Conservation (phyloP, 2,113 vertebrate genomes). For the Hydropotes inermis region DNA sequence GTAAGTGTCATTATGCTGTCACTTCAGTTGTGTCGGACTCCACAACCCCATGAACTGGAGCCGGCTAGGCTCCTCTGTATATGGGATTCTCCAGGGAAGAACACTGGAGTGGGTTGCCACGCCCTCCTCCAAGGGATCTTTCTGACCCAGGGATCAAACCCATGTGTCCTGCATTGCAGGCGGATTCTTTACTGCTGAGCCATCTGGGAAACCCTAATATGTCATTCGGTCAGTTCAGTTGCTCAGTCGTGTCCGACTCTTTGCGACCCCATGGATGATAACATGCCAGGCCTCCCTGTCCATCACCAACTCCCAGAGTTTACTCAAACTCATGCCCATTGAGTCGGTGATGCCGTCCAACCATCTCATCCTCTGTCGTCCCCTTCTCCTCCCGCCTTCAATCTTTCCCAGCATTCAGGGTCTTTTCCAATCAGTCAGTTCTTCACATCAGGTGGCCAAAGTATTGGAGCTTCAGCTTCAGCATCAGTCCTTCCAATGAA, state of each 20-base stretch:
- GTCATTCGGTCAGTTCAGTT: not conserved
- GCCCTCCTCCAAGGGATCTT: not conserved
- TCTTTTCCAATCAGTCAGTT: not conserved
- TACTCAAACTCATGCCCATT: not conserved
- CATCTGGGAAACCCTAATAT: not conserved
- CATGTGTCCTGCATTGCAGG: not conserved
- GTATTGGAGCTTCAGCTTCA: not conserved
- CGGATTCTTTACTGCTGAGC: not conserved
- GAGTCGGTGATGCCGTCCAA: not conserved
- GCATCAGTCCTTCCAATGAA: not conserved
- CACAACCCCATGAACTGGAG: not conserved
- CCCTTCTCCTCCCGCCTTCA: not conserved
- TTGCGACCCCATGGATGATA: not conserved
- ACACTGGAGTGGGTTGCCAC: not conserved
- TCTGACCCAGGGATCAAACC: not conserved
- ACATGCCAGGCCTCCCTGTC: not conserved
- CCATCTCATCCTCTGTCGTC: not conserved
- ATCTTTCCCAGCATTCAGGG: not conserved
- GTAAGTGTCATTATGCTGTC: not conserved
- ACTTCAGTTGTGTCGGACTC: not conserved
- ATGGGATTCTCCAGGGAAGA: not conserved
- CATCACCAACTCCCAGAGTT: not conserved
- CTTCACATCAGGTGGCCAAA: not conserved
- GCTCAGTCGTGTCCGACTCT: rapidly evolving
- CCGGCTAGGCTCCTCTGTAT: not conserved